phyloP scores from a whole-genome alignment of 2,888 invertebrate species.

The Shargacucullia verbasci region DNA sequence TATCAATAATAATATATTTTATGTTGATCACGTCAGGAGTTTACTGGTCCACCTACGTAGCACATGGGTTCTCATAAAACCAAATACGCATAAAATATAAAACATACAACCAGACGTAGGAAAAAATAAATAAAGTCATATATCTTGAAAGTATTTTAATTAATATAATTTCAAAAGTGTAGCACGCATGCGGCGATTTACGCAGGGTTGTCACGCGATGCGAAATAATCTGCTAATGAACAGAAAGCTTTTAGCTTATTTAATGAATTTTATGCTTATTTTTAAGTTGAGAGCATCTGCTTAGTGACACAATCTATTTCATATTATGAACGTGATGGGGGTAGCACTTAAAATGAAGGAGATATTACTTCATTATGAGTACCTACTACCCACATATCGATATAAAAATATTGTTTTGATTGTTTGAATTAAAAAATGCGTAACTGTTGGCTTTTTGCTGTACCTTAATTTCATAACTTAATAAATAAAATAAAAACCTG shows the following conservation, averaged over 20 bases:
- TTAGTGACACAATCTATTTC: neutral
- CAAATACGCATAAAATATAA: conserved; percentile 19
- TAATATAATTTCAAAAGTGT: conserved; percentile 67
- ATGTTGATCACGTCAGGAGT: no score
- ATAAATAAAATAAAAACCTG: no score
- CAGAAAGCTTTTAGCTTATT: conserved; percentile 67
- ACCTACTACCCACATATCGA: no score
- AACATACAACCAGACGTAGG: conserved; percentile 14
- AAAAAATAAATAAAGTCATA: conserved; percentile 66
- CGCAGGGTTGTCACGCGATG: conserved; percentile 67
- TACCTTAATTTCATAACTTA: no score
- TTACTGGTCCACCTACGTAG: no score
- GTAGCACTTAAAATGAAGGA: no score
- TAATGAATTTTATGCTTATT: conserved; percentile 59
- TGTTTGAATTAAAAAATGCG: no score
- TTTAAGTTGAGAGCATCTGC: conserved; percentile 24
- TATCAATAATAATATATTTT: no score
- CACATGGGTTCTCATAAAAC: neutral
- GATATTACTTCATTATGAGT: no score
- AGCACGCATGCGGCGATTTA: conserved; percentile 73
- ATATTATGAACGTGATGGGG: no score
- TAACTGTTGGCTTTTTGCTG: no score
- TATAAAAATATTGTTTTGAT: no score
- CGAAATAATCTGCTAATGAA: conserved; percentile 76
- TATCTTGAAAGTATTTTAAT: conserved; percentile 68